Conservation (phyloP, 2,888 invertebrate species). For the Uloborus plumipes region DNA sequence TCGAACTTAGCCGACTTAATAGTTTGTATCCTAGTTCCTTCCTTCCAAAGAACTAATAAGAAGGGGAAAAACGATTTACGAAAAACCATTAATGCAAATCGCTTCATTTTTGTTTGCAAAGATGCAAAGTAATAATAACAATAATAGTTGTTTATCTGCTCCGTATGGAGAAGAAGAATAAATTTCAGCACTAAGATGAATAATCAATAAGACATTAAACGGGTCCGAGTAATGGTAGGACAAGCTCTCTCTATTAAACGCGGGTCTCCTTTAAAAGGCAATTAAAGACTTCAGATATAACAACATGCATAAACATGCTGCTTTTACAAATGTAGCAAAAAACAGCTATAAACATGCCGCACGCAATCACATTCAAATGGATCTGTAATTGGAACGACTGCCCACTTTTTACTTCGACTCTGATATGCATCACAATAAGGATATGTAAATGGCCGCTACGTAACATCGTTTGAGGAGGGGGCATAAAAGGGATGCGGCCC, state of each 20-base stretch:
- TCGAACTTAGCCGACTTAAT: conserved; percentile 52
- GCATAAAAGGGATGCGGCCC: neutral
- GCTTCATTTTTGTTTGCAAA: conserved; percentile 62
- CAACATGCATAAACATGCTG: conserved; percentile 63
- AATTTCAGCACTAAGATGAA: conserved; percentile 58
- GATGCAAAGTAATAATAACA: conserved; percentile 64
- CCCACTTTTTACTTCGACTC: conserved; percentile 51
- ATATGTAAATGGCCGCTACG: conserved; percentile 51
- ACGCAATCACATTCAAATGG: conserved; percentile 63
- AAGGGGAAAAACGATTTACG: conserved; percentile 61
- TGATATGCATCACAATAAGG: conserved; percentile 61
- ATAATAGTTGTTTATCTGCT: conserved; percentile 64
- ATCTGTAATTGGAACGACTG: conserved; percentile 56
- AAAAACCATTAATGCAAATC: conserved; percentile 65
- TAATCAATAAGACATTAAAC: conserved; percentile 64
- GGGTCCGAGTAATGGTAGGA: conserved; percentile 58
- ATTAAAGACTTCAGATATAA: conserved; percentile 62
- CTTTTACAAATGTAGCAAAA: conserved; percentile 54
- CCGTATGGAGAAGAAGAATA: conserved; percentile 52
- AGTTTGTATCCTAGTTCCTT: conserved; percentile 58
- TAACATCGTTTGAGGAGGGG: conserved; percentile 18
- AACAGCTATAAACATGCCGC: conserved; percentile 59
- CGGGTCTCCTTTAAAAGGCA: conserved; percentile 61
- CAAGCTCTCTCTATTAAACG: conserved; percentile 63
- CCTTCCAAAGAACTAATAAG: conserved; percentile 62